These are phyloP conservation scores for Andrena minutula DNA, from an alignment of 2,888 invertebrate species.

Conservation along the genomic window DNA sequence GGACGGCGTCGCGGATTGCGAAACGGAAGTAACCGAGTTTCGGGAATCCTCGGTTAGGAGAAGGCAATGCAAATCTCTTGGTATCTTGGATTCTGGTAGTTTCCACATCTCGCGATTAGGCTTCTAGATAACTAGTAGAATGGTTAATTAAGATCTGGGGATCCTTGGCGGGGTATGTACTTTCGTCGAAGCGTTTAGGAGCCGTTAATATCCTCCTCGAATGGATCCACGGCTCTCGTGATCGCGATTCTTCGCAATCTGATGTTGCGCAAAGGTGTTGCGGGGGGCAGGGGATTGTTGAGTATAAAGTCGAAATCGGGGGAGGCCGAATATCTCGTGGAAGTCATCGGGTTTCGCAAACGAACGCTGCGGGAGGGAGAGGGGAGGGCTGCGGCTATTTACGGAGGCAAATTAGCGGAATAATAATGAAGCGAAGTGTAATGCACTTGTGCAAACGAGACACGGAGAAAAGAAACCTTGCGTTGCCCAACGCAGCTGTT, in stretches of 20 bases:
- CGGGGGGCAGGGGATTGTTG: conserved; percentile 15
- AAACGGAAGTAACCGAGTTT: background rate
- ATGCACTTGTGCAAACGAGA: conserved; percentile 42
- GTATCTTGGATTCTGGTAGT: background rate
- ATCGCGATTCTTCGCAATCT: conserved; percentile 24
- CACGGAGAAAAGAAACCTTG: conserved; percentile 1
- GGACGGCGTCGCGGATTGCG: background rate
- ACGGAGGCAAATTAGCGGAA: conserved; percentile 57
- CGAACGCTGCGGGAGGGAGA: background rate
- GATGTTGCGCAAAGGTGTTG: conserved; percentile 24
- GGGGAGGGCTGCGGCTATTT: conserved; percentile 18
- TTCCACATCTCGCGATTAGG: background rate
- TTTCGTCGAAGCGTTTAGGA: background rate
- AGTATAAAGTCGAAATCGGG: conserved; percentile 53
- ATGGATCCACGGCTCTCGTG: background rate
- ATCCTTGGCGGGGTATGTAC: too few species aligned
- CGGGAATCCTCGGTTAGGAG: background rate
- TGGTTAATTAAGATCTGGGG: background rate
- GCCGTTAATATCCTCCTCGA: background rate
- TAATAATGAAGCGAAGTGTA: conserved; percentile 44
- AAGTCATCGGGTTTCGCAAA: conserved; percentile 55
- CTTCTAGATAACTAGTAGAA: background rate
- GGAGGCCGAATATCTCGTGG: conserved; percentile 47
- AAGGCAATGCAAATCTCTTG: background rate
- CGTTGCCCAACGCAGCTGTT: conserved; percentile 33